These are phyloP conservation scores for Halictus rubicundus DNA, from an alignment of 1,140 invertebrate genomes.

Conservation along the genomic window DNA sequence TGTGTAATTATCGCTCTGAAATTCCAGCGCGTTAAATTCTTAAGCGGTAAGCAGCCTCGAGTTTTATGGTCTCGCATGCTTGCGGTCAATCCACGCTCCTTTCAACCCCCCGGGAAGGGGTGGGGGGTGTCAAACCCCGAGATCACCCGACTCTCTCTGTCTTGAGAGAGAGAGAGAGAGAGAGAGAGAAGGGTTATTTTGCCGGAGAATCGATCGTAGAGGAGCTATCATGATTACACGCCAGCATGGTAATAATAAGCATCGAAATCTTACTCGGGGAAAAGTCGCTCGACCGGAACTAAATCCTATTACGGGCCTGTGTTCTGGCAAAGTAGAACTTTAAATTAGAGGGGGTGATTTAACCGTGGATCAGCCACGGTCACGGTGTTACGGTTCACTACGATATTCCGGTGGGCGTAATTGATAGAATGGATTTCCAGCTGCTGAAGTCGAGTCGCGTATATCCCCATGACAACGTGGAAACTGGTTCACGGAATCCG, in stretches of 20 bases:
- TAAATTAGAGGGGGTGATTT: conserved; percentile 30
- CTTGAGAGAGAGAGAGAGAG: too few species aligned
- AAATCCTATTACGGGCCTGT: conserved; percentile 15
- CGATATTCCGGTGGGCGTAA: conserved; percentile 19
- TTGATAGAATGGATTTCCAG: conserved; percentile 16
- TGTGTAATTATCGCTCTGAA: conserved; percentile 57
- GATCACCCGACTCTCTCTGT: neutral
- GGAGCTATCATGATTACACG: neutral
- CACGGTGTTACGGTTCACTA: conserved; percentile 13
- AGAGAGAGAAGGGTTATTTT: neutral
- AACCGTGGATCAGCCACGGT: conserved; percentile 13
- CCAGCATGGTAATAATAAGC: conserved; percentile 21
- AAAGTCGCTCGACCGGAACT: neutral
- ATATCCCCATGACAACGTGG: neutral
- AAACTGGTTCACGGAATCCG: neutral
- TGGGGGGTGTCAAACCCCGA: neutral
- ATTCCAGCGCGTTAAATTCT: conserved; percentile 55
- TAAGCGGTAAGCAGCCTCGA: conserved; percentile 22
- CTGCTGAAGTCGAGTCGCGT: conserved; percentile 30
- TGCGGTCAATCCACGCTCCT: conserved; percentile 14
- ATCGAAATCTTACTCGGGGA: conserved; percentile 3
- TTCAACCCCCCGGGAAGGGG: too few species aligned
- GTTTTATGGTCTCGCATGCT: conserved; percentile 51
- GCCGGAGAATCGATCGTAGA: neutral
- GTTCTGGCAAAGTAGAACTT: conserved; percentile 10